Evolutionary conservation across 2,797 vertebrate genomes (phyloP).

Genomic region (Melanotaenia trifasciata): DNA sequence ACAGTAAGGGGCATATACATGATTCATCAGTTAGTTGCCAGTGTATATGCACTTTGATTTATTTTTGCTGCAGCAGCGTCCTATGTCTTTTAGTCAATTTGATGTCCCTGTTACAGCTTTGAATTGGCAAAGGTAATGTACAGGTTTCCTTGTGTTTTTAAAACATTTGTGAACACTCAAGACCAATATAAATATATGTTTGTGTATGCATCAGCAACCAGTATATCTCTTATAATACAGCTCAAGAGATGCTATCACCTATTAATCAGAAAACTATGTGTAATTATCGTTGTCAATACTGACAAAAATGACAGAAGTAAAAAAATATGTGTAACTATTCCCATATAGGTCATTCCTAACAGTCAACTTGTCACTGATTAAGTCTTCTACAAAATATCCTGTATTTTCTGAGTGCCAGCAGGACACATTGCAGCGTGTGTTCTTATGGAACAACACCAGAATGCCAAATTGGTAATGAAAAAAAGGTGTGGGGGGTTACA

Average conservation of each 20-base stretch:
- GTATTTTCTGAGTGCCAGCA: constrained; percentile 25
- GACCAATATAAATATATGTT: background rate
- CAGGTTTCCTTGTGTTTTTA: background rate
- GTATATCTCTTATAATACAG: background rate
- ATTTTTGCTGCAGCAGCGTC: background rate
- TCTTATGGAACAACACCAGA: background rate
- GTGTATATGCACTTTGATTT: background rate
- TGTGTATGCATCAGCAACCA: background rate
- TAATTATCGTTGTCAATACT: background rate
- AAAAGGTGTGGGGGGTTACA: background rate
- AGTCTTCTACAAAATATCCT: background rate
- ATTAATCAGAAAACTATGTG: background rate
- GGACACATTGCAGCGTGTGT: constrained; percentile 15
- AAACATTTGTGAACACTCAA: constrained; percentile 14
- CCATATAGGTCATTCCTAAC: background rate
- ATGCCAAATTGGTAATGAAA: constrained; percentile 7
- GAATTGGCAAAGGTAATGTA: background rate
- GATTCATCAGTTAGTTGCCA: constrained; percentile 3
- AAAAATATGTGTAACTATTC: constrained; percentile 10
- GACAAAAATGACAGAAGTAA: constrained; percentile 8
- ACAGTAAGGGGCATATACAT: background rate
- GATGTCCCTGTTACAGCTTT: background rate
- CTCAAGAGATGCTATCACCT: background rate
- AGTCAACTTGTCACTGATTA: constrained; percentile 14
- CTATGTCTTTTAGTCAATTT: background rate